Percentiles rank a stretch among this genome's conserved stretches.
Conservation (phyloP, 2,797 vertebrate species). For the Ctenopoma multispine region DNA sequence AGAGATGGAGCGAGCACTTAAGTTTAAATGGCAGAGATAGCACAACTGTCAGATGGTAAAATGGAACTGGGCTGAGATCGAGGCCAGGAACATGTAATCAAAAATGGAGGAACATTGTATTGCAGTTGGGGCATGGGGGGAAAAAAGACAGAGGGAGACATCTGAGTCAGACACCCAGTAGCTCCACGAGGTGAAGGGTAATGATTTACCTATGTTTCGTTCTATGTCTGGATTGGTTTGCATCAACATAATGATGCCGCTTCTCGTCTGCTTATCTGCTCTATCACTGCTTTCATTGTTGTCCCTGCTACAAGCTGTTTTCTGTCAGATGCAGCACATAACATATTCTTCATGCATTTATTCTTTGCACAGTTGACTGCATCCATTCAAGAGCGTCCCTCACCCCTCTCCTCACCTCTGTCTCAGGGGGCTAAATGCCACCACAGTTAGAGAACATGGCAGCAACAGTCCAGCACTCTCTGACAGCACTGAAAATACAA, state of each 20-base stretch:
- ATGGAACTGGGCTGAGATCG: slow-evolving; percentile 70
- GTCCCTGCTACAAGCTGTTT: slow-evolving; percentile 41
- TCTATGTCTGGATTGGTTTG: slow-evolving; percentile 18
- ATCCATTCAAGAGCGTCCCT: slow-evolving; percentile 36
- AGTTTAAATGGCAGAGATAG: slow-evolving; percentile 71
- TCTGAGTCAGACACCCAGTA: slow-evolving; percentile 32
- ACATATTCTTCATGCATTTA: slow-evolving; percentile 57
- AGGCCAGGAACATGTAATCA: slow-evolving; percentile 72
- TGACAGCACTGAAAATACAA: slow-evolving; percentile 2
- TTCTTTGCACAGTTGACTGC: slow-evolving; percentile 43
- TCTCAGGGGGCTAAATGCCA: slow-evolving; percentile 41
- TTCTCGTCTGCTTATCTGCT: slow-evolving; percentile 43
- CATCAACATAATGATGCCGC: slow-evolving; percentile 31
- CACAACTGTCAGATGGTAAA: slow-evolving; percentile 71
- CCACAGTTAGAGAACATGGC: slow-evolving; percentile 36
- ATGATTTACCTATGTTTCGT: slow-evolving; percentile 47
- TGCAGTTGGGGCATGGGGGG: slow-evolving; percentile 20
- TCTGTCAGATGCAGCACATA: slow-evolving; percentile 23
- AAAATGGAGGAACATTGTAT: slow-evolving; percentile 72
- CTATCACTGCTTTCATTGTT: slow-evolving; percentile 39
- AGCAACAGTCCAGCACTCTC: slow-evolving; percentile 31
- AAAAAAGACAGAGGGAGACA: slow-evolving; percentile 17
- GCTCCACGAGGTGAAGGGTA: slow-evolving; percentile 34
- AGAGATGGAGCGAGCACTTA: slow-evolving; percentile 70
- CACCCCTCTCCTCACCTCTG: slow-evolving; percentile 1